Conservation (phyloP, 1,140 invertebrate genomes). For the Lepidotrigona ventralis region DNA sequence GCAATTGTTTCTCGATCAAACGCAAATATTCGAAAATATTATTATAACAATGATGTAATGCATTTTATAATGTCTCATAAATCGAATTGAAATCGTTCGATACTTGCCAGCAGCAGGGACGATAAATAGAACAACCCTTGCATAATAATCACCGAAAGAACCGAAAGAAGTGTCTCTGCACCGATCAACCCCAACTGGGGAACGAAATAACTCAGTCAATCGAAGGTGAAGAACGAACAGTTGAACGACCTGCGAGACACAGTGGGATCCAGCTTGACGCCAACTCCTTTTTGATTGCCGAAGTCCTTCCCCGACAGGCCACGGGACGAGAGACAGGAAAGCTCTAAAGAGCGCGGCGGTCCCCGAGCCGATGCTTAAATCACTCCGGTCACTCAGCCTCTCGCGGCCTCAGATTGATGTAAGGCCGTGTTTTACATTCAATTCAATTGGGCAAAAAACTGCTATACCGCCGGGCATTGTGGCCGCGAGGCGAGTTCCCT, state of each 20-base stretch:
- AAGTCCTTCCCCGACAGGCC: slow-evolving; percentile 10
- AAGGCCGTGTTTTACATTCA: slow-evolving; percentile 80
- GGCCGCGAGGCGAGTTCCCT: slow-evolving; percentile 31
- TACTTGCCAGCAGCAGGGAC: too few relatives aligned
- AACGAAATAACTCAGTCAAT: neutral
- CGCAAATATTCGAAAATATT: too few relatives aligned
- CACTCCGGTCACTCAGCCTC: slow-evolving; percentile 77
- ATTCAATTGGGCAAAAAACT: slow-evolving; percentile 79
- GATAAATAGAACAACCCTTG: too few relatives aligned
- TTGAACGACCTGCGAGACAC: slow-evolving; percentile 33
- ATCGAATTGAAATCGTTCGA: too few relatives aligned
- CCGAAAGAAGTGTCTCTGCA: neutral
- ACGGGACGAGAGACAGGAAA: slow-evolving; percentile 50
- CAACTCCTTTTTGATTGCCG: slow-evolving; percentile 25
- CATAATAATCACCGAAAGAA: neutral
- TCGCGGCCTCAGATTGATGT: slow-evolving; percentile 78
- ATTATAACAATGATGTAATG: too few relatives aligned
- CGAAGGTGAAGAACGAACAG: neutral
- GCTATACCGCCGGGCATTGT: slow-evolving; percentile 73
- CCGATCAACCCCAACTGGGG: neutral
- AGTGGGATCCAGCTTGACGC: slow-evolving; percentile 31
- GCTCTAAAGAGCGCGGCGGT: slow-evolving; percentile 67
- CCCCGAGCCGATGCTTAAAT: slow-evolving; percentile 75
- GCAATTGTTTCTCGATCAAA: too few relatives aligned
- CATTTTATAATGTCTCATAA: too few relatives aligned